Evolutionary conservation across 2,113 vertebrate species (phyloP).

Genomic region (Zootoca vivipara): DNA sequence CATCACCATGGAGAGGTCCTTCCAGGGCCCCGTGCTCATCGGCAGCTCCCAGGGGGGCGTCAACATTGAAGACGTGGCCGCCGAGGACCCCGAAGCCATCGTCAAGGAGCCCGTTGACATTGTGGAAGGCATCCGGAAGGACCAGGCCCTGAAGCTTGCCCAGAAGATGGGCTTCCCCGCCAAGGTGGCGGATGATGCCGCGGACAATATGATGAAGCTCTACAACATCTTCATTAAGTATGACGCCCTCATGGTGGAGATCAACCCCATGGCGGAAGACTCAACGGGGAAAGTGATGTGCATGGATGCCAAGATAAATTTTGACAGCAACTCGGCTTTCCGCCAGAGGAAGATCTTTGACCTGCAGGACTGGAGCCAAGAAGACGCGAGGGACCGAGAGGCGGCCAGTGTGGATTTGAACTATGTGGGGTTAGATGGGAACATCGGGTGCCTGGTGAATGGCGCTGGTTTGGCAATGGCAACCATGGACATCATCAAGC

Average conservation of each 20-base stretch:
- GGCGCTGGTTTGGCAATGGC: slow-evolving; percentile 98
- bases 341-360: slow-evolving; percentile 92
- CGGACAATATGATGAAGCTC: slow-evolving; percentile 92
- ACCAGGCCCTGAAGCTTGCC: slow-evolving; percentile 91
- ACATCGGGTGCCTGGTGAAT: slow-evolving; percentile 96
- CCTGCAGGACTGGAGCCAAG: slow-evolving; percentile 93
- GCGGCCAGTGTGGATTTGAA: slow-evolving; percentile 91
- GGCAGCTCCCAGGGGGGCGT: slow-evolving; percentile 96
- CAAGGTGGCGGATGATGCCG: slow-evolving; percentile 85
- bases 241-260: slow-evolving; percentile 95
- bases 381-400: slow-evolving; percentile 87
- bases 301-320: slow-evolving; percentile 98
- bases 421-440: slow-evolving; percentile 94
- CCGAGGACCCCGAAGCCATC: slow-evolving; percentile 93
- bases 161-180: slow-evolving; percentile 93
- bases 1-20: slow-evolving; percentile 96
- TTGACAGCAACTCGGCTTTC: slow-evolving; percentile 92
- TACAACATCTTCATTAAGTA: slow-evolving; percentile 95
- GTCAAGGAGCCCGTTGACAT: slow-evolving; percentile 95
- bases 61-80: slow-evolving; percentile 95
- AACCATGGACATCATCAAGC: slow-evolving; percentile 99
- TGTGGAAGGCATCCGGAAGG: slow-evolving; percentile 89
- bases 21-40: slow-evolving; percentile 93
- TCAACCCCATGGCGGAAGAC: slow-evolving; percentile 98
- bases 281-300: slow-evolving; percentile 92